Conservation (phyloP, 35 echinoderm and acorn worm genomes). For the Apostichopus japonicus region DNA sequence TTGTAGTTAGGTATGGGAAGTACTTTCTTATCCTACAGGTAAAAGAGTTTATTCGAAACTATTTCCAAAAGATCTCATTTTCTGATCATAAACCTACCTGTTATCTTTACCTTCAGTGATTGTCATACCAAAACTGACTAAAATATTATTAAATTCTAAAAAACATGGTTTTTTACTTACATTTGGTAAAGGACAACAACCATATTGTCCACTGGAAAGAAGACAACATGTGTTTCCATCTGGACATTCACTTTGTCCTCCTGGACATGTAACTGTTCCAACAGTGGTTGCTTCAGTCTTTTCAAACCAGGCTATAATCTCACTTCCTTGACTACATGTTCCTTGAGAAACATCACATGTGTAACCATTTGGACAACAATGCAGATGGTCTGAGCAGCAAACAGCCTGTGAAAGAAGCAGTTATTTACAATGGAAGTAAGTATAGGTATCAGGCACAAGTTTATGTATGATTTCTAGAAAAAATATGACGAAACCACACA, state of each 20-base stretch:
- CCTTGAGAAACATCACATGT: constrained; percentile 51
- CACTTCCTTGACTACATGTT: constrained; percentile 35
- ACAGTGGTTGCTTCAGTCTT: constrained; percentile 20
- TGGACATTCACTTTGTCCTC: constrained; percentile 57
- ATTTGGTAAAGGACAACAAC: constrained; percentile 62
- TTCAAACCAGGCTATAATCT: constrained; percentile 46
- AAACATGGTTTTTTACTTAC: too few relatives aligned
- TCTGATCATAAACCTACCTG: too few relatives aligned
- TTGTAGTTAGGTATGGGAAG: too few relatives aligned
- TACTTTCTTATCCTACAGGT: too few relatives aligned
- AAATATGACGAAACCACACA: too few relatives aligned
- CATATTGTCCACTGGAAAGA: constrained; percentile 57
- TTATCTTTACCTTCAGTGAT: too few relatives aligned
- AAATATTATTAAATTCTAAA: too few relatives aligned
- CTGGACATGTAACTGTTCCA: constrained; percentile 40
- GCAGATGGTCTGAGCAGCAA: constrained; percentile 67
- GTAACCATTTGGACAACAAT: constrained; percentile 74
- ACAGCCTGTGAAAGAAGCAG: constrained; percentile 56
- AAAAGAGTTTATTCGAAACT: too few relatives aligned
- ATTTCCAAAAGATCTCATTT: too few relatives aligned
- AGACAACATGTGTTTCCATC: constrained; percentile 73
- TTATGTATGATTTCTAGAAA: too few relatives aligned
- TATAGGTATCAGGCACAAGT: too few relatives aligned
- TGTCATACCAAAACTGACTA: too few relatives aligned
- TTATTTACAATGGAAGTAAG: not conserved